phyloP scores from a whole-genome alignment of 2,888 invertebrate species.

The Plemyria rubiginata region DNA sequence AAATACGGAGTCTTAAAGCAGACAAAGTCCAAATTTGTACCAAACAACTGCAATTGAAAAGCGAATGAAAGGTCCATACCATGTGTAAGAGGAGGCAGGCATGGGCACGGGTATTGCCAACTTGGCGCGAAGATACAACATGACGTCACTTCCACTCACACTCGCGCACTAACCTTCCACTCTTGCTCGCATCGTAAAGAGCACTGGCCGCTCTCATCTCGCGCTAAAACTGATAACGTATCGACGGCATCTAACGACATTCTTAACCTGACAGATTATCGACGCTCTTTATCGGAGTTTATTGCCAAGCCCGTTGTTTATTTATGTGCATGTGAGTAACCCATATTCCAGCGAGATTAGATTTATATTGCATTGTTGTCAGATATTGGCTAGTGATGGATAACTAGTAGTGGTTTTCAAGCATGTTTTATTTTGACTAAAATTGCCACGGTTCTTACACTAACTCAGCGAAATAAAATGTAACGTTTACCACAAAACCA shows the following conservation, averaged over 20 bases:
- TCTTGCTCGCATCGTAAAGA: not conserved
- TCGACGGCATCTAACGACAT: slow-evolving; percentile 7
- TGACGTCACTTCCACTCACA: slow-evolving; percentile 36
- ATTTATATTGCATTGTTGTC: slow-evolving; percentile 17
- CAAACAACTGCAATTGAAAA: too few species aligned
- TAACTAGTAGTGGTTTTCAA: not conserved
- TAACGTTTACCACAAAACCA: too few species aligned
- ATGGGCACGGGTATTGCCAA: slow-evolving; percentile 62
- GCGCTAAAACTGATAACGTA: slow-evolving; percentile 6
- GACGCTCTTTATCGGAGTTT: slow-evolving; percentile 8
- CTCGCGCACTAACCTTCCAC: not conserved
- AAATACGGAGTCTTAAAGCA: too few species aligned
- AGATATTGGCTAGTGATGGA: slow-evolving; percentile 9
- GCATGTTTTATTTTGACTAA: too few species aligned
- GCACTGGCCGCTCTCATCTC: slow-evolving; percentile 15
- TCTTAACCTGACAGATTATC: slow-evolving; percentile 14
- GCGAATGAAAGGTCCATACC: slow-evolving; percentile 46
- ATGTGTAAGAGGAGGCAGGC: slow-evolving; percentile 50
- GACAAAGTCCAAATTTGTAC: too few species aligned
- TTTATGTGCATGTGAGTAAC: slow-evolving; percentile 8
- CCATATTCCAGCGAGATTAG: slow-evolving; percentile 17
- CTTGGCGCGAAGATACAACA: slow-evolving; percentile 55
- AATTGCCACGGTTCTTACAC: too few species aligned
- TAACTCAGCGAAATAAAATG: too few species aligned
- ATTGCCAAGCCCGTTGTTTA: slow-evolving; percentile 13